Conservation (phyloP, 2,888 invertebrate species). For the Glaucopsyche alexis region DNA sequence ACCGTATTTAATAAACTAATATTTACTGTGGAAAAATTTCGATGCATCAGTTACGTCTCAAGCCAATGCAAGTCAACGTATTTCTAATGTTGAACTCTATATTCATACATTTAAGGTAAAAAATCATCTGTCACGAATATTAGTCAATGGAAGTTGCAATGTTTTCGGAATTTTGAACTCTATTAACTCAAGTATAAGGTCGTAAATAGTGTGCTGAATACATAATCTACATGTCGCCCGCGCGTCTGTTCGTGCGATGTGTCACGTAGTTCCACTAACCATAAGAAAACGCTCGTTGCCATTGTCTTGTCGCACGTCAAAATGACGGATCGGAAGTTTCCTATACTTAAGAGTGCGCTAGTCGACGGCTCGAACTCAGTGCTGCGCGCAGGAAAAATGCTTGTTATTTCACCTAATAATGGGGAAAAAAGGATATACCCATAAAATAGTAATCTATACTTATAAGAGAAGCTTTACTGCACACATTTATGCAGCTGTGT, state of each 20-base stretch:
- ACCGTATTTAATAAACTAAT: neutral
- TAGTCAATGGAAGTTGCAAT: neutral
- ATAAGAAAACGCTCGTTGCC: constrained; percentile 36
- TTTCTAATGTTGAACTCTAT: neutral
- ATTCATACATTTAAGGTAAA: neutral
- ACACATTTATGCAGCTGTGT: too few relatives aligned
- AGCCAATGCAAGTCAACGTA: neutral
- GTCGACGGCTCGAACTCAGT: too few relatives aligned
- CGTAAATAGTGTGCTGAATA: constrained; percentile 20
- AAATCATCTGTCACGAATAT: neutral
- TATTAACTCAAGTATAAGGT: constrained; percentile 1
- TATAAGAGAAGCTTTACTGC: too few relatives aligned
- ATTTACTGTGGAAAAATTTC: neutral
- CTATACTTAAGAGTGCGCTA: neutral
- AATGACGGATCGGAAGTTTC: neutral
- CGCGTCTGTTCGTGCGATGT: constrained; percentile 45
- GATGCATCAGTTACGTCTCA: neutral
- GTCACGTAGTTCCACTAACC: constrained; percentile 49
- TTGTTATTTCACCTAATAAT: too few relatives aligned
- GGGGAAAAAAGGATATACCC: too few relatives aligned
- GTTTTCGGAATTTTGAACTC: constrained; percentile 19
- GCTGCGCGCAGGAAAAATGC: too few relatives aligned
- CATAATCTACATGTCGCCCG: constrained; percentile 43
- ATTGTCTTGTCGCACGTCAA: constrained; percentile 36
- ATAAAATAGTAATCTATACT: too few relatives aligned